Conservation (phyloP, 2,888 invertebrate genomes). For the Sphecodes monilicornis region DNA sequence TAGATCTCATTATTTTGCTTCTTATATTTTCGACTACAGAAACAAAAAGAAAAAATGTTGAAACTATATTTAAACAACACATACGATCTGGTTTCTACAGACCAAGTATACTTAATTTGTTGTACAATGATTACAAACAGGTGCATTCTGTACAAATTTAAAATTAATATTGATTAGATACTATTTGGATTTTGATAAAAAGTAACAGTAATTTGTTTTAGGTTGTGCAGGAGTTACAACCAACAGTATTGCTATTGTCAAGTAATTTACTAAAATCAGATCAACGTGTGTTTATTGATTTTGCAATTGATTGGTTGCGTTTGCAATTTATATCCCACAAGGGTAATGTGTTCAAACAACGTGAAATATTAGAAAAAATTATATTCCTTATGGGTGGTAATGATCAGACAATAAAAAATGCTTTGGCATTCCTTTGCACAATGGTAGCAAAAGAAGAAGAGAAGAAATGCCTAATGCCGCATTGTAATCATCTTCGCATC, state of each 20-base stretch:
- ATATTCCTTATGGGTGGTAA: constrained; percentile 79
- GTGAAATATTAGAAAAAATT: constrained; percentile 79
- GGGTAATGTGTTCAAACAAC: constrained; percentile 76
- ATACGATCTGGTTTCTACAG: constrained; percentile 87
- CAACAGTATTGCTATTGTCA: constrained; percentile 74
- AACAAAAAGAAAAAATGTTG: constrained; percentile 86
- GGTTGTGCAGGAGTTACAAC: constrained; percentile 77
- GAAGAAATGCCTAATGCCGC: constrained; percentile 85
- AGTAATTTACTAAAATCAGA: constrained; percentile 78
- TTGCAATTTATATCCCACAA: constrained; percentile 77
- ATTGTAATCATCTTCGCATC: constrained; percentile 87
- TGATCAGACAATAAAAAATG: constrained; percentile 79
- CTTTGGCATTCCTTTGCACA: constrained; percentile 75
- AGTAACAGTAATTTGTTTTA: constrained; percentile 52
- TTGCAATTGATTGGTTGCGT: constrained; percentile 80
- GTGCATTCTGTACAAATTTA: constrained; percentile 55
- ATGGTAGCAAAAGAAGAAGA: constrained; percentile 76
- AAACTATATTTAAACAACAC: constrained; percentile 88
- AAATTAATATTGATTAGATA: constrained; percentile 12
- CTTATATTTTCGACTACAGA: constrained; percentile 84
- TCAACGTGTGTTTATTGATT: constrained; percentile 76
- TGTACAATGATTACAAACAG: constrained; percentile 79
- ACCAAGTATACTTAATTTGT: constrained; percentile 86
- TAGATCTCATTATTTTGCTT: constrained; percentile 89
- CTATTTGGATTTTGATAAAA: background rate